Conservation (phyloP, 2,113 vertebrate species). For the Arvicanthis niloticus region DNA sequence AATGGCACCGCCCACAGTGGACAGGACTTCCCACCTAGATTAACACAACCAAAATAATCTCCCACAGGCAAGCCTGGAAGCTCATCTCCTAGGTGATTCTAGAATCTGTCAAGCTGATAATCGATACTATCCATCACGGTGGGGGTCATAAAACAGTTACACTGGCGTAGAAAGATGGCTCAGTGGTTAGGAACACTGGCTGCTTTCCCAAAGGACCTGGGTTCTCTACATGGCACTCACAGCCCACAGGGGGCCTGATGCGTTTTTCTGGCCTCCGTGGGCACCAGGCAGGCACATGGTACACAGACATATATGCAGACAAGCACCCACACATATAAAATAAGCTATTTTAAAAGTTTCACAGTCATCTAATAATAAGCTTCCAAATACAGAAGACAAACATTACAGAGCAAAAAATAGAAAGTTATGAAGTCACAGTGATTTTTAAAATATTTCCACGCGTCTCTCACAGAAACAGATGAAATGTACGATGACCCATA, state of each 20-base stretch:
- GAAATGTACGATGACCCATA: background rate
- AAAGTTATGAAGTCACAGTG: background rate
- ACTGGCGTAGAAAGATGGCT: background rate
- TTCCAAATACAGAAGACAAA: background rate
- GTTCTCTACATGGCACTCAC: background rate
- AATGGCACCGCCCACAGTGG: background rate
- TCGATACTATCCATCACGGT: background rate
- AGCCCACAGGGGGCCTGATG: background rate
- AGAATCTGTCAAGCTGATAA: background rate
- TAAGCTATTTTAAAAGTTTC: background rate
- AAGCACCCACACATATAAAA: background rate
- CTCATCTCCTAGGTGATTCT: background rate
- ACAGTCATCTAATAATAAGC: background rate
- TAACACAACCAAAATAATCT: background rate
- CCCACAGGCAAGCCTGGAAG: background rate
- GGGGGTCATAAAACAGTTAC: background rate
- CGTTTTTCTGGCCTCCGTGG: background rate
- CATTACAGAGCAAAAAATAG: background rate
- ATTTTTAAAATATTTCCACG: constrained; percentile 20
- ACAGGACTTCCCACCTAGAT: background rate
- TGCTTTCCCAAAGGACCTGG: background rate
- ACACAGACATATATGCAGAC: background rate
- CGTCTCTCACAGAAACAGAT: background rate
- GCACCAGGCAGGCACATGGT: background rate
- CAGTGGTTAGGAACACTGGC: background rate